Percentiles rank a stretch among this genome's conserved stretches.
Evolutionary conservation across 2,113 vertebrate genomes (phyloP).

Genomic region (Empidonax alnorum): DNA sequence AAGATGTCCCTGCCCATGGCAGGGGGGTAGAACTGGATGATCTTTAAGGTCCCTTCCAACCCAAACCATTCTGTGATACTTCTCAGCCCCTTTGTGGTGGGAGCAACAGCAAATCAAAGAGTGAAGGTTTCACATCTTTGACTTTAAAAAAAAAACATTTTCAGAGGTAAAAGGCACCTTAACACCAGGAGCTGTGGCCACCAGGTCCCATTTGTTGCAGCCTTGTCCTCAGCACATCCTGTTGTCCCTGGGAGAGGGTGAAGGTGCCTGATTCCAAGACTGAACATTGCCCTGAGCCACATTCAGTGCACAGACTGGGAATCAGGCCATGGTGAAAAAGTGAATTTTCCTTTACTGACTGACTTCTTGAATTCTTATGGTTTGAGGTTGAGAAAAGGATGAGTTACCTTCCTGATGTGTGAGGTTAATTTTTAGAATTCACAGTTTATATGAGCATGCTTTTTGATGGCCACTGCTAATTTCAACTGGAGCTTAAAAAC

Average conservation of each 20-base stretch:
- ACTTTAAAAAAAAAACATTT: no score
- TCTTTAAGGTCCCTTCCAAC: neutral
- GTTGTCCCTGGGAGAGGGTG: neutral
- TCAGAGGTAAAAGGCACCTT: neutral
- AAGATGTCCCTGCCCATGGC: neutral
- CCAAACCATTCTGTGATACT: neutral
- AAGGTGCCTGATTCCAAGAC: no score
- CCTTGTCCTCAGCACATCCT: accelerated
- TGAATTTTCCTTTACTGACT: neutral
- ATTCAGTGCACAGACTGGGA: accelerated
- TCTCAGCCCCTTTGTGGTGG: neutral
- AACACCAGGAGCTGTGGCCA: neutral
- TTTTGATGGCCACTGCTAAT: neutral
- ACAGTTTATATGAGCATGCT: neutral
- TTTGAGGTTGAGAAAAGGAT: neutral
- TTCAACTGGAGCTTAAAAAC: neutral
- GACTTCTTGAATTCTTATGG: neutral
- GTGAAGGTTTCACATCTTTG: neutral
- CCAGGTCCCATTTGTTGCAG: neutral
- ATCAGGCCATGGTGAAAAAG: neutral
- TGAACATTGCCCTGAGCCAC: neutral
- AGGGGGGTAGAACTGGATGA: accelerated
- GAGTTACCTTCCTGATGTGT: neutral
- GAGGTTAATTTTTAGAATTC: neutral
- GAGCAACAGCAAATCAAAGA: neutral